These are phyloP conservation scores for Apodemus speciosus DNA, from an alignment of 2,113 vertebrate species.

Conservation along the genomic window DNA sequence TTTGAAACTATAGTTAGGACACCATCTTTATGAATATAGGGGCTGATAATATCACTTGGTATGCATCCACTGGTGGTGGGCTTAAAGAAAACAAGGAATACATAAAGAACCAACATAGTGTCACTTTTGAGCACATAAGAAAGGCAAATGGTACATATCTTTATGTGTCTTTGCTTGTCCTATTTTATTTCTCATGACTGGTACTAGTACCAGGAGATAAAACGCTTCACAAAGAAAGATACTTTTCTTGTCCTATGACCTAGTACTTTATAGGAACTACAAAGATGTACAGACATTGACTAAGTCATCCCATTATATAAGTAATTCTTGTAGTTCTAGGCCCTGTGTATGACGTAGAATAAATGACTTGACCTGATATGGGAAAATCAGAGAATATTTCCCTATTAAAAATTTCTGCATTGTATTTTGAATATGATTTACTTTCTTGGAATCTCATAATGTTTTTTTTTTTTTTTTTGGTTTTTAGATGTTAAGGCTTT, in stretches of 20 bases:
- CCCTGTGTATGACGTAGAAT: not conserved
- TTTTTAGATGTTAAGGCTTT: not conserved
- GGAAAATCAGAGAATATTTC: not conserved
- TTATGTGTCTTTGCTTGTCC: not conserved
- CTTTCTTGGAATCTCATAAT: not conserved
- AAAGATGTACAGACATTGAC: not conserved
- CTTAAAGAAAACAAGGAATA: not conserved
- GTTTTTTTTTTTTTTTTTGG: not conserved
- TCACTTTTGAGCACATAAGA: not conserved
- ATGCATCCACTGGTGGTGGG: not conserved
- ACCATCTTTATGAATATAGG: not conserved
- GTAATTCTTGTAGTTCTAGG: not conserved
- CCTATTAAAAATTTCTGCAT: not conserved
- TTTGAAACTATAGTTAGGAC: not conserved
- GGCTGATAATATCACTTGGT: not conserved
- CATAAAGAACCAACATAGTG: not conserved
- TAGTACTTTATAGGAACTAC: not conserved
- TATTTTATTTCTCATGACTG: not conserved
- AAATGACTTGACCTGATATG: not conserved
- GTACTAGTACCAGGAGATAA: not conserved
- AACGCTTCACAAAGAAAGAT: not conserved
- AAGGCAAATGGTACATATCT: not conserved
- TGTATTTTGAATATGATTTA: constrained; percentile 1
- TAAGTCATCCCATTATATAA: not conserved
- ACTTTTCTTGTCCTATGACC: not conserved